Evolutionary conservation across 2,113 vertebrate genomes (phyloP), one percentile per base, ranked within the genome.

Genomic region (Ia io): DNA sequence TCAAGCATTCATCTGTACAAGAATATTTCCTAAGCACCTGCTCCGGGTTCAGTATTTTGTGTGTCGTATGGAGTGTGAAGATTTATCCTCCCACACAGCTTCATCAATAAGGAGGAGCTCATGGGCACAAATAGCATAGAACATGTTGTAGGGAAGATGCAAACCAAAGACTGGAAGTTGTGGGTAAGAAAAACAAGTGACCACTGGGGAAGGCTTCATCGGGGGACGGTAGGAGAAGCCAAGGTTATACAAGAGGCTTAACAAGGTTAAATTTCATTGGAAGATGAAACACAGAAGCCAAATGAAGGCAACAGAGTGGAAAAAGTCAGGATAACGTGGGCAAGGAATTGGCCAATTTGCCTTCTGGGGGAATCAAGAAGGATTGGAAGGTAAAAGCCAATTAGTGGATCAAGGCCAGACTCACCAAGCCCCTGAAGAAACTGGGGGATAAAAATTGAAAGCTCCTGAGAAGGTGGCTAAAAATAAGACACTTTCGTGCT

Each of bases 331-430:
- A 44, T 89, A 70, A 69, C 73, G 6, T 71, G 63, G 86, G 56
- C 71, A 44, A 79, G 42, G 78, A 78, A 85, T 86, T 40, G 67
- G 63, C 53, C 88, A 88, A 17, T 96, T 96, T 91, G 65, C 32
- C 4, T 84, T 71, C 70, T 49, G 17, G 69, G 88, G 85, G 77
- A 91, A 95, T 40, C 9, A 83, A 32, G 89, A 96, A 77, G 88
- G 92, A 85, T 49, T 40, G 25, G 73, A 97, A 65, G 74, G 85
- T 90, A 87, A 94, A 96, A 96, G 91, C 91, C 96, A 95, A 92
- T 97, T 93, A 88, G 90, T 67, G 65, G 83, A 53, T 88, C 22
- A 67, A 70, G 86, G 30, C n/a, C 84, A 91, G 87, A 71, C 93
- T 84, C 79, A 63, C 11, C 25, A 53, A 84, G 40, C 7, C 65